Conservation (phyloP, 2,888 invertebrate species). For the Oscheius onirici region DNA sequence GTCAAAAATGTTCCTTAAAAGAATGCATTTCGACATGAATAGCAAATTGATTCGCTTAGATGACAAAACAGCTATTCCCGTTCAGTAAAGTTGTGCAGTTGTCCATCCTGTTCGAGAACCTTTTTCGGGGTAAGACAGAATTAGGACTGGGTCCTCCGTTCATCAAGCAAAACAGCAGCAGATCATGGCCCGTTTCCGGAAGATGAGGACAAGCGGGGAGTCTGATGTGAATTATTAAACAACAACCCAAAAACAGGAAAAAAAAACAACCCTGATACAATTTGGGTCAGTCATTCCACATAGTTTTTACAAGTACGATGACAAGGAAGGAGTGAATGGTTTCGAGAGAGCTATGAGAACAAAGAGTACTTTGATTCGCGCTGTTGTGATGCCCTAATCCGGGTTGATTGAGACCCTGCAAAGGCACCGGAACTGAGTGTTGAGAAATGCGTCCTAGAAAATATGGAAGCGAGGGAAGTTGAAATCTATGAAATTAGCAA, state of each 20-base stretch:
- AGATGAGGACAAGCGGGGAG: constrained; percentile 22
- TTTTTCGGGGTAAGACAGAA: constrained; percentile 13
- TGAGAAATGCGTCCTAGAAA: constrained; percentile 14
- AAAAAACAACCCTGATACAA: too few relatives aligned
- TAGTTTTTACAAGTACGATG: too few relatives aligned
- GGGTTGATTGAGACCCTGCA: constrained; percentile 29
- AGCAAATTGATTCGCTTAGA: constrained; percentile 5
- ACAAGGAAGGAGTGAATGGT: not conserved
- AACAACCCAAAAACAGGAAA: constrained; percentile 9
- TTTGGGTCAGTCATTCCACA: not conserved
- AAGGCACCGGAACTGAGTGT: constrained; percentile 24
- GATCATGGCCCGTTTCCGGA: constrained; percentile 22
- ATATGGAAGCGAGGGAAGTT: too few relatives aligned
- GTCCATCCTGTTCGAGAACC: constrained; percentile 13
- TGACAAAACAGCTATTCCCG: constrained; percentile 16
- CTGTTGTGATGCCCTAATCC: constrained; percentile 32
- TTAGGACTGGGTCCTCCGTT: not conserved
- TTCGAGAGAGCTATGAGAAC: not conserved
- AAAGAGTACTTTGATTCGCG: constrained; percentile 23
- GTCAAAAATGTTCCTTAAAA: not conserved
- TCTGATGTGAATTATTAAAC: constrained; percentile 27
- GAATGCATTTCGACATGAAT: constrained; percentile 30
- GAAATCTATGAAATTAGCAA: too few relatives aligned
- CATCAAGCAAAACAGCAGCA: not conserved
- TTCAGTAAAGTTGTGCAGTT: constrained; percentile 2